These are phyloP conservation scores for Corapipo altera DNA, from an alignment of 2,113 vertebrate species.

Conservation along the genomic window DNA sequence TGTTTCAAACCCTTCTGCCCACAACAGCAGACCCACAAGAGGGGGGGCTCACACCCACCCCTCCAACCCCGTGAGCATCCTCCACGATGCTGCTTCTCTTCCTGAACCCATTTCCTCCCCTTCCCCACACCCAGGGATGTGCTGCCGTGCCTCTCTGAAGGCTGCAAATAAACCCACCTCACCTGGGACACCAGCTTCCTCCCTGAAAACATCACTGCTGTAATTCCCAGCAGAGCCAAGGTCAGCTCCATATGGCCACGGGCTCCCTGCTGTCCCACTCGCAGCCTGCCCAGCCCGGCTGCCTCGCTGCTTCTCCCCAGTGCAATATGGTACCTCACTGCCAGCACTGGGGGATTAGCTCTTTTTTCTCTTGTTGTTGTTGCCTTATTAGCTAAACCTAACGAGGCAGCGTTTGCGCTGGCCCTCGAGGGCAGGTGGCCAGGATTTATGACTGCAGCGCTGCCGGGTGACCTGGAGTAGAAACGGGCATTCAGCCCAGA, in stretches of 20 bases:
- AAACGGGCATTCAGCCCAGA: not conserved
- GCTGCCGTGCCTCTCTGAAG: not conserved
- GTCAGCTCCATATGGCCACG: not conserved
- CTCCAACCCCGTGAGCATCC: fast-evolving
- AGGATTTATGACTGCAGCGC: conserved; percentile 46
- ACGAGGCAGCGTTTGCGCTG: not conserved
- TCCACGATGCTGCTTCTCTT: not conserved
- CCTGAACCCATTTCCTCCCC: not conserved
- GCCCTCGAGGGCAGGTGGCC: conserved; percentile 40
- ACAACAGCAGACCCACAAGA: not conserved
- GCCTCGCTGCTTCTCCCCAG: not conserved
- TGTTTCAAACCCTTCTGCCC: not conserved
- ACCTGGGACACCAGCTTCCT: not conserved
- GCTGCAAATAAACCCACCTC: not conserved
- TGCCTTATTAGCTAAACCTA: conserved; percentile 58
- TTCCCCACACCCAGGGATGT: fast-evolving
- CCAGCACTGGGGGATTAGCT: not conserved
- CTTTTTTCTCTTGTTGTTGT: not conserved
- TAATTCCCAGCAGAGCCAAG: not conserved
- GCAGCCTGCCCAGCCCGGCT: not conserved
- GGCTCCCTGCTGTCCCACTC: not conserved
- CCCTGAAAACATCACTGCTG: not conserved
- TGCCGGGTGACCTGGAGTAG: not conserved
- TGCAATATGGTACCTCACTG: conserved; percentile 18
- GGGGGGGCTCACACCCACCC: not conserved